Evolutionary conservation across 2,888 invertebrate species (phyloP).

Genomic region (Archips xylosteana): DNA sequence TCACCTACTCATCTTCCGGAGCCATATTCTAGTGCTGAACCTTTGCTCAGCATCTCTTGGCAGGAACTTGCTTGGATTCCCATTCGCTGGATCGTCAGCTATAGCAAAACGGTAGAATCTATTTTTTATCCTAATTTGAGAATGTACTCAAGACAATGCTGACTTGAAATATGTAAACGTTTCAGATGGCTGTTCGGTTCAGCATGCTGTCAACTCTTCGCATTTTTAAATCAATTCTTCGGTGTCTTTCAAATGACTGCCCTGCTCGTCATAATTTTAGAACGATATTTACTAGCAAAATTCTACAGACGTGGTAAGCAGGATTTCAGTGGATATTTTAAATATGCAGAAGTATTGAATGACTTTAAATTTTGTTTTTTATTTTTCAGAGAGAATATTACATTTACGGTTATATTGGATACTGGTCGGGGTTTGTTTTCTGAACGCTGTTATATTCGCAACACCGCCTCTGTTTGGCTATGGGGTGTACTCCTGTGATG

Average conservation of each 20-base stretch:
- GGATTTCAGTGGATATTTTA: slow-evolving; percentile 26
- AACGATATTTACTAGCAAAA: slow-evolving; percentile 80
- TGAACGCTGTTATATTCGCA: slow-evolving; percentile 71
- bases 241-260: slow-evolving; percentile 83
- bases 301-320: slow-evolving; percentile 74
- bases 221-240: slow-evolving; percentile 83
- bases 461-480: slow-evolving; percentile 80
- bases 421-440: slow-evolving; percentile 75
- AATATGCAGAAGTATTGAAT: neutral
- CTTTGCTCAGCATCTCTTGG: slow-evolving; percentile 82
- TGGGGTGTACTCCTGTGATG: slow-evolving; percentile 81
- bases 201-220: slow-evolving; percentile 83
- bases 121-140: neutral
- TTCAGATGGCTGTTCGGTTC: slow-evolving; percentile 85
- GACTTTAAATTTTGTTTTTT: neutral
- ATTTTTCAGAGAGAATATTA: slow-evolving; percentile 72
- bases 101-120: slow-evolving; percentile 75
- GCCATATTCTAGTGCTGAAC: slow-evolving; percentile 83
- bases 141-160: neutral
- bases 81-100: slow-evolving; percentile 83
- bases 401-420: slow-evolving; percentile 76
- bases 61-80: slow-evolving; percentile 81
- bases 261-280: slow-evolving; percentile 77
- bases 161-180: slow-evolving; percentile 39
- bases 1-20: slow-evolving; percentile 81